Base-by-base conservation (phyloP, 2,113 vertebrate species). In the Plecturocebus donacophilus region DNA sequence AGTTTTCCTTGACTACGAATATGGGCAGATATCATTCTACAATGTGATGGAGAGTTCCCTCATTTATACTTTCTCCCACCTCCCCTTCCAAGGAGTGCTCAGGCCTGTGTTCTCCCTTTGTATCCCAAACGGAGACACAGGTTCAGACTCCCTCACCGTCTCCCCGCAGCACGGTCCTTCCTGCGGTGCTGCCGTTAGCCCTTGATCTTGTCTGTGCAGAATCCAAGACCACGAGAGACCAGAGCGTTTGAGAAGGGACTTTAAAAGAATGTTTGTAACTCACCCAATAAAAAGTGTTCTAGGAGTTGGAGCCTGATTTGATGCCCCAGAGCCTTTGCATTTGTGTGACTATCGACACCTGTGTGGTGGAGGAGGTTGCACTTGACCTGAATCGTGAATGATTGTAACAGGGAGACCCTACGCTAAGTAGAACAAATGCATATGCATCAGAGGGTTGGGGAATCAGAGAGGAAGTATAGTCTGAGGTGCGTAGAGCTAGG, bases 91-190 rank as follows among this genome's bases (percentile, higher is more conserved):
- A 2, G 94, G 97, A 45, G 35, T 85, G 9, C 25, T 98, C 52
- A 94, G 20, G 45, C 97, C 98, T 52, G 0, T 95, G 25, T 98
- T 98, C 89, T 95, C 92, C 83, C 94, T 98, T 56, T 96, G 97
- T 91, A 16, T 94, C 52, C 77, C 90, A 87, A 71, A 25, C 23
- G 94, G 90, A 89, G 32, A 19, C 9, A 8, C 20, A 6, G 32
- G 42, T 76, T 54, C 94, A 70, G 93, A 95, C 30, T 95, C 81
- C 21, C 77, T 97, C 12, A 94, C 85, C 14, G 8, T 98, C 79
- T 96, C 87, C 45, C 16, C 42, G 1, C 83, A 80, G n/a, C n/a
- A 4, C 0, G 27, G 30, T 52, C 58, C 70, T 71, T 35, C 92
- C 35, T 47, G 9, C n/a, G 38, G n/a, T n/a, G 64, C 13, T 38